Evolutionary conservation across 1,140 invertebrate species (phyloP), one percentile per base, ranked within the genome.

Genomic region (Drosophila tristis): DNA sequence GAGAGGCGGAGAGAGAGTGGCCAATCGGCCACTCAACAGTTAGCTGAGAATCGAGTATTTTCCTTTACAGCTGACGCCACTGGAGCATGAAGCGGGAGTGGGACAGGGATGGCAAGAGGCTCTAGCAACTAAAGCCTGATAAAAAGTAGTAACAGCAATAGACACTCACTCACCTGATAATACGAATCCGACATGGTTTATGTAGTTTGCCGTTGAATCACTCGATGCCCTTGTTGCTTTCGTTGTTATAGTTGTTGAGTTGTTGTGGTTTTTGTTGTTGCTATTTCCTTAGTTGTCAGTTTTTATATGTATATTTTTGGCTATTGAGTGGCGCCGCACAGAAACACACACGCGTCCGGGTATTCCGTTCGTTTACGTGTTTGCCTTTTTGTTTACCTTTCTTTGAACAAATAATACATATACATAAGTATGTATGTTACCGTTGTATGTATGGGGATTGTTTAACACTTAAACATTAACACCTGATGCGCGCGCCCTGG

Each of bases 151-250:
- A 63, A 51, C 48, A 51, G 47, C 29, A 42, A 56, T 23, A 53
- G 23, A 53, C 44, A n/a, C 26, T 53, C 39, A 70, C 84, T 87
- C 72, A 87, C 84, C 84, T 87, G 84, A 87, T 87, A 87, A 87
- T 87, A 89, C 58, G 84, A 87, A 89, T 87, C 84, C 84, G 82
- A 89, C 82, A 87, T 87, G 79, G 80, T 87, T 79, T 75, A 67
- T 76, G 44, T 75, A 53, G 71, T 74, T 65, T 65, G 50, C 59
- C 49, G 66, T 80, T 85, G 80, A 85, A 77, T 85, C 81, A 85
- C 80, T 76, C 59, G 61, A 70, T 70, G 66, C 66, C 66, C 64
- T 70, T 48, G 74, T 60, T 79, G 11, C 11, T 44, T 35, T 42
- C 48, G 54, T 56, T 73, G 48, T 63, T 68, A 48, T 73, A 53